These are phyloP conservation scores for Dicrurus megarhynchus DNA, from an alignment of 2,113 vertebrate genomes.

Conservation along the genomic window DNA sequence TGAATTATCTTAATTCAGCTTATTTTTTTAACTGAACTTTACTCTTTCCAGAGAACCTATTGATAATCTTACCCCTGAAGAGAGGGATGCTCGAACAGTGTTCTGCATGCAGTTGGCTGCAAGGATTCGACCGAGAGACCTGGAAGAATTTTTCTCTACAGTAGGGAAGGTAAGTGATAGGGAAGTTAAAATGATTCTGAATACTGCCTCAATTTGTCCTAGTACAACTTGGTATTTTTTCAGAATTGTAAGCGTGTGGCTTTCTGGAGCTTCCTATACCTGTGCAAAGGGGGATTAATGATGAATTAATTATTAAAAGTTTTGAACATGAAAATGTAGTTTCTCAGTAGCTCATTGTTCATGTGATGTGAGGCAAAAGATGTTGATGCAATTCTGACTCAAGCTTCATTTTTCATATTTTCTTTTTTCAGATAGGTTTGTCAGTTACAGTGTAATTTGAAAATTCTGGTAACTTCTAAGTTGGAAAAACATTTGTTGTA, in stretches of 20 bases:
- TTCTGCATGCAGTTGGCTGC: constrained; percentile 99
- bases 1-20: not conserved
- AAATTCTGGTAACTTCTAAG: not conserved
- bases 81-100: constrained; percentile 93
- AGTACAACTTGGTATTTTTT: not conserved
- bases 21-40: not conserved
- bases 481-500: not conserved
- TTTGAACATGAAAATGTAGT: not conserved
- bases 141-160: constrained; percentile 98
- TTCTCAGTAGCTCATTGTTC: not conserved
- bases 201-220: not conserved
- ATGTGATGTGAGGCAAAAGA: not conserved
- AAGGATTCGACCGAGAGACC: constrained; percentile 90
- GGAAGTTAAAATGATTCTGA: not conserved
- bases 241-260: not conserved
- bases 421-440: not conserved
- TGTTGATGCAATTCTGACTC: not conserved
- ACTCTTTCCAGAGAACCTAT: constrained; percentile 81
- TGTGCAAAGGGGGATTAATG: not conserved
- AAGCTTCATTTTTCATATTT: not conserved
- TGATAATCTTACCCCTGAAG: constrained; percentile 93
- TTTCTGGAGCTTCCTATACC: not conserved
- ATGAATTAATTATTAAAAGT: not conserved
- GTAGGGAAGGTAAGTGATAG: constrained; percentile 86
- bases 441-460: not conserved